phyloP scores from a whole-genome alignment of 2,888 invertebrate genomes.

The Gryllus longicercus region DNA sequence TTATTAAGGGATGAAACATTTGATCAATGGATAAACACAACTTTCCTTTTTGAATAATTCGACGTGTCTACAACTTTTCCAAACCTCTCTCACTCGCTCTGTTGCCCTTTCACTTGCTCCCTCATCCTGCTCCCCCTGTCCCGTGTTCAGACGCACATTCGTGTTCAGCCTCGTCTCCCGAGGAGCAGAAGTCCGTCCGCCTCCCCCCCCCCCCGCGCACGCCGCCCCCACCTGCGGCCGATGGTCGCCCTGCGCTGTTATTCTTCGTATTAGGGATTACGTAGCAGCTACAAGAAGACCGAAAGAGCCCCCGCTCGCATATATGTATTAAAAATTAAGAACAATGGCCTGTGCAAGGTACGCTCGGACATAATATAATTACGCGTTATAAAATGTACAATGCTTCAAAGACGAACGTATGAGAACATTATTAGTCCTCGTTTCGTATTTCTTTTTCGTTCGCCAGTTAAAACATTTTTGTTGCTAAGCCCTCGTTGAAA shows the following conservation, averaged over 20 bases:
- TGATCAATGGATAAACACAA: too few relatives aligned
- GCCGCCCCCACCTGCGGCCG: neutral
- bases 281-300: neutral
- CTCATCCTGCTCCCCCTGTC: too few relatives aligned
- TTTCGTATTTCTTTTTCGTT: neutral
- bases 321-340: conserved; percentile 17
- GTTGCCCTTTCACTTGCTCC: too few relatives aligned
- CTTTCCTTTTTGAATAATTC: too few relatives aligned
- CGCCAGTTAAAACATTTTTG: conserved; percentile 4
- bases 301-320: neutral
- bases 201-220: too few relatives aligned
- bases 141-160: too few relatives aligned
- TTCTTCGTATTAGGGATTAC: neutral
- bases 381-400: conserved; percentile 9
- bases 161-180: too few relatives aligned
- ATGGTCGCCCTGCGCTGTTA: neutral
- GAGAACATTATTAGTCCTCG: neutral
- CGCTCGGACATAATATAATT: conserved; percentile 4
- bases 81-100: too few relatives aligned
- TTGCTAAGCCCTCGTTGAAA: neutral
- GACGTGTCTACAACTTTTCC: too few relatives aligned
- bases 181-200: too few relatives aligned
- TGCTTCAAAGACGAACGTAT: conserved; percentile 17
- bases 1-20: too few relatives aligned
- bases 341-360: neutral